phyloP scores from a whole-genome alignment of 2,797 vertebrate species.

The Darevskia nairensis region DNA sequence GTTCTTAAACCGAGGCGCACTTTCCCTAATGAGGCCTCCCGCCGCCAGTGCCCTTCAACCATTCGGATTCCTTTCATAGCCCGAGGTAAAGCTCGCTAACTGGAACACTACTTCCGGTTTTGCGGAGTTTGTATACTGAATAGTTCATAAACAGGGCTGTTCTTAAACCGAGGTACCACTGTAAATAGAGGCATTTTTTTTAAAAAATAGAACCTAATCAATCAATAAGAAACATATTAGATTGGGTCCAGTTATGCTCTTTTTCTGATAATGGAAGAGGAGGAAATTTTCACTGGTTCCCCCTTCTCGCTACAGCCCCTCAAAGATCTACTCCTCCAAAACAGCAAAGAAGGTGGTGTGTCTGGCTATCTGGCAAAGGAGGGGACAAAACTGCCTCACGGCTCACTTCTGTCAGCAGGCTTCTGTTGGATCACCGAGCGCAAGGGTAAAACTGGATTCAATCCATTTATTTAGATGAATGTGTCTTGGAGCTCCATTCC shows the following conservation, averaged over 20 bases:
- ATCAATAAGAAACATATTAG: not conserved
- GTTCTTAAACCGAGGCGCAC: not conserved
- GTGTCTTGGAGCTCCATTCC: not conserved
- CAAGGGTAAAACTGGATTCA: not conserved
- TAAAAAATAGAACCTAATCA: no score
- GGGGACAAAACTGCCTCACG: not conserved
- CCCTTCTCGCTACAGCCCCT: not conserved
- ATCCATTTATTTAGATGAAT: not conserved
- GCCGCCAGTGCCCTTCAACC: no score
- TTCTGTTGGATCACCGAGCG: not conserved
- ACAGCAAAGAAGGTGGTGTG: not conserved
- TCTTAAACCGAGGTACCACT: no score
- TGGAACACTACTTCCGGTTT: no score
- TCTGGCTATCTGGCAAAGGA: not conserved
- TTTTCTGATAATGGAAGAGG: not conserved
- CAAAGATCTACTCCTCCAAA: not conserved
- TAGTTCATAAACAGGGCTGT: no score
- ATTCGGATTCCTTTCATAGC: no score
- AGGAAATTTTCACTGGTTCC: not conserved
- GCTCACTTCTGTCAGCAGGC: not conserved
- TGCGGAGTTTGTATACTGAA: no score
- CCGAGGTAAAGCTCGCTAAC: no score
- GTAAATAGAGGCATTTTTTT: no score
- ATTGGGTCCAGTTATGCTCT: not conserved
- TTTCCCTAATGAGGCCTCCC: no score